Percentiles rank a stretch among this genome's conserved stretches.
These are phyloP conservation scores for Drosophila anceps DNA, from an alignment of 2,888 invertebrate species.

Conservation along the genomic window DNA sequence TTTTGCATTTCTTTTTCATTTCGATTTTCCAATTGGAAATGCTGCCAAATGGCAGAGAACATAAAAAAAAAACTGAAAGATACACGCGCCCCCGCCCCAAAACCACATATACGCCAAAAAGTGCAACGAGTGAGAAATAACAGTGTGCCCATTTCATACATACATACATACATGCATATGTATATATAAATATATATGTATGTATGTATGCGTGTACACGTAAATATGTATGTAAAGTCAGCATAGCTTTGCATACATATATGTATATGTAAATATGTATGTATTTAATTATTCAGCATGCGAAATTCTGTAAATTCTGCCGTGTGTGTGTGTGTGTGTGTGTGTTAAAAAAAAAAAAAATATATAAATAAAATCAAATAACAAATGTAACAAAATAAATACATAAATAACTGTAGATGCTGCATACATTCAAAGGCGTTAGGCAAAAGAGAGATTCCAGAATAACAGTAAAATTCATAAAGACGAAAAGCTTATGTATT, in stretches of 20 bases:
- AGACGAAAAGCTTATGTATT: slow-evolving; percentile 59
- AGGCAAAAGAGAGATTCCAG: slow-evolving; percentile 35
- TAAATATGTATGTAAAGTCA: not conserved
- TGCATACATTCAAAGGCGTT: slow-evolving; percentile 21
- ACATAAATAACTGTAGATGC: slow-evolving; percentile 50
- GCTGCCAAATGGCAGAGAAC: slow-evolving; percentile 37
- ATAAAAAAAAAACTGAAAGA: slow-evolving; percentile 27
- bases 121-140: slow-evolving; percentile 61
- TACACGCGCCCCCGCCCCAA: slow-evolving; percentile 25
- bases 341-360: too few relatives aligned
- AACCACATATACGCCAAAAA: slow-evolving; percentile 37
- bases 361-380: slow-evolving; percentile 26
- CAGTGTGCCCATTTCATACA: slow-evolving; percentile 50
- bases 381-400: slow-evolving; percentile 17
- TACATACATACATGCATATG: slow-evolving; percentile 6
- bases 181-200: slow-evolving; percentile 9
- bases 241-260: slow-evolving; percentile 5
- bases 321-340: slow-evolving; percentile 8
- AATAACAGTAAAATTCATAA: slow-evolving; percentile 73
- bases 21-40: slow-evolving; percentile 60
- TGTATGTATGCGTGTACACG: not conserved
- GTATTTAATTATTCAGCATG: slow-evolving; percentile 29
- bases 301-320: slow-evolving; percentile 9
- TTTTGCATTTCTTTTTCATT: slow-evolving; percentile 42
- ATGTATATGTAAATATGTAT: slow-evolving; percentile 9